Conservation (phyloP, 2,113 vertebrate species). For the Carassius gibelio region DNA sequence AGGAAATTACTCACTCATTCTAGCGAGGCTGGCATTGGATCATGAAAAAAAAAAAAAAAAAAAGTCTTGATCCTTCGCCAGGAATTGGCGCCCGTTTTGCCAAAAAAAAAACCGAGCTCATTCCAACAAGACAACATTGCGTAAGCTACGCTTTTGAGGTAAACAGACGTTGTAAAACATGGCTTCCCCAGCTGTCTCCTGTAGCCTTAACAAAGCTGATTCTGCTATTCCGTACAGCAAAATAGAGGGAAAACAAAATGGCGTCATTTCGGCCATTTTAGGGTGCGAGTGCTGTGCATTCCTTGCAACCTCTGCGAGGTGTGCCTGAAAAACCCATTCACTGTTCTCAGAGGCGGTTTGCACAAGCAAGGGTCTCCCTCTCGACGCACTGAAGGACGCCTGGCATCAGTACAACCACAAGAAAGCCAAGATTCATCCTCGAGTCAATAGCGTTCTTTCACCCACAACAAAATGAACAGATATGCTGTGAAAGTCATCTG, state of each 20-base stretch:
- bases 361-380: neutral
- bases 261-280: conserved; percentile 77
- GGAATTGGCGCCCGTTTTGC: conserved; percentile 71
- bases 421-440: conserved; percentile 19
- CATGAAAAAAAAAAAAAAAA: conserved; percentile 51
- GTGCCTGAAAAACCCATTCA: conserved; percentile 55
- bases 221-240: conserved; percentile 70
- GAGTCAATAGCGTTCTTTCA: conserved; percentile 10
- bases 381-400: neutral
- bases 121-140: conserved; percentile 71
- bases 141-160: conserved; percentile 71
- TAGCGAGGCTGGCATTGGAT: conserved; percentile 69
- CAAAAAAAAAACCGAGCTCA: conserved; percentile 74
- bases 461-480: neutral
- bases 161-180: conserved; percentile 74
- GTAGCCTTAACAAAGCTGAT: conserved; percentile 72
- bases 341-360: conserved; percentile 11
- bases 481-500: neutral
- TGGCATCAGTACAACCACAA: conserved; percentile 13
- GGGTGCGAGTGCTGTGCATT: conserved; percentile 38
- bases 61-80: conserved; percentile 68
- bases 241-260: conserved; percentile 75
- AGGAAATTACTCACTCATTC: conserved; percentile 71
- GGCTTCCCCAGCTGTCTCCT: conserved; percentile 74
- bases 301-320: conserved; percentile 43